Base-by-base conservation (phyloP, 1,140 invertebrate genomes). In the Lepidurus apus region DNA sequence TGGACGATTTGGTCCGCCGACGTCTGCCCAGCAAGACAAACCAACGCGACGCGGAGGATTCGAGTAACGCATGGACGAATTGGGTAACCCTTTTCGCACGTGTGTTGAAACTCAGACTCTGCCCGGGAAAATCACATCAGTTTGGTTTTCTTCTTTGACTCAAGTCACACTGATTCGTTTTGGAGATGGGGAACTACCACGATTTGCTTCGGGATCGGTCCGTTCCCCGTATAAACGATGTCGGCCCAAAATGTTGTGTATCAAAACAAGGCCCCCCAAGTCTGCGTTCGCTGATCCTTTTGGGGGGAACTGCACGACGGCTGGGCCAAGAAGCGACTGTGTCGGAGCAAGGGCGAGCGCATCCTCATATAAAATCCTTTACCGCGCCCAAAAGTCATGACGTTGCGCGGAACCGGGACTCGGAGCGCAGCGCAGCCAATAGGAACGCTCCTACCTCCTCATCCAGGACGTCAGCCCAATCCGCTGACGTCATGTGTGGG, bases 21-120 rank as follows among this genome's bases (percentile, higher is more conserved):
- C 21, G 53, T 65, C 53, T 65, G 53, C 53, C 53, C 53, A 17
- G 53, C 53, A 65, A 65, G 53, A 65, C 53, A 65, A 65, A 65
- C 53, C 53, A 65, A 65, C 53, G 53, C 53, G 53, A 13, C 53
- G 53, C 53, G 53, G 53, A 65, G 9, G 53, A 65, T n/a, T 65
- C 53, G 53, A n/a, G 53, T 65, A 65, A 65, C 53, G 53, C 53
- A 65, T 65, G 53, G 53, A 21, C 53, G 53, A 65, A 65, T n/a
- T 21, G 53, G 8, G 17, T 21, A 65, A 65, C 17, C 53, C 13
- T 65, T 65, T 13, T 21, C 53, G 21, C 53, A 21, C 21, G 53
- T 65, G 17, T n/a, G 21, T 21, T 21, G 21, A 65, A 65, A 9
- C 53, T 65, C 9, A 9, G 53, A 65, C 17, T 34, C 1, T 34